Evolutionary conservation across 1,140 invertebrate species (phyloP).

Genomic region (Euschistus heros): DNA sequence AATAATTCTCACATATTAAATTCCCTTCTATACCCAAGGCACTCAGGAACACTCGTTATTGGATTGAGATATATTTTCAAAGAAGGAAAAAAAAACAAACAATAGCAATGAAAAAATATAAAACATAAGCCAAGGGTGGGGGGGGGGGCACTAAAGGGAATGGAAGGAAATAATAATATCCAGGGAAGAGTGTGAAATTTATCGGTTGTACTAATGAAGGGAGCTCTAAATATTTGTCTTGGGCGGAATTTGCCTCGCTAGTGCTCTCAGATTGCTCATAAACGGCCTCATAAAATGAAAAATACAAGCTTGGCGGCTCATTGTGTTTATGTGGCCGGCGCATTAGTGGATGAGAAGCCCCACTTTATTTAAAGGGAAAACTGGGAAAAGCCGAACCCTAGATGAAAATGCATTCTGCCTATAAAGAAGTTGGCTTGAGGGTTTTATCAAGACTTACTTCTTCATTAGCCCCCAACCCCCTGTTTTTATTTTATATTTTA

Average conservation of each 20-base stretch:
- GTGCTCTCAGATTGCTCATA: constrained; percentile 9
- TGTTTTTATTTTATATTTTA: too few species aligned
- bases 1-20: too few species aligned
- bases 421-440: background rate
- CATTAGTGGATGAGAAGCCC: constrained; percentile 1
- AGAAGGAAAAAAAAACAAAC: too few species aligned
- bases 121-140: background rate
- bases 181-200: background rate
- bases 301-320: constrained; percentile 7
- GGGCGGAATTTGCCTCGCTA: background rate
- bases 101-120: background rate
- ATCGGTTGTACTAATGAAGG: constrained; percentile 3
- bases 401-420: background rate
- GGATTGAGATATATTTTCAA: background rate
- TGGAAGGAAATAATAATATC: background rate
- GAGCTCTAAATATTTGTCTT: constrained; percentile 8
- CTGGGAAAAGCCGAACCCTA: too few species aligned
- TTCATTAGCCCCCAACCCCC: background rate
- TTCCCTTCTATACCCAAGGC: too few species aligned
- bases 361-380: background rate
- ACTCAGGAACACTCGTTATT: background rate
- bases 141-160: too few species aligned
- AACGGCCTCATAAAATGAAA: constrained; percentile 5
- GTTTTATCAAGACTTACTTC: constrained; percentile 7
- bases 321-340: constrained; percentile 5